Evolutionary conservation across 2,113 vertebrate genomes (phyloP), one percentile per base, ranked within the genome.

Genomic region (Ia io): DNA sequence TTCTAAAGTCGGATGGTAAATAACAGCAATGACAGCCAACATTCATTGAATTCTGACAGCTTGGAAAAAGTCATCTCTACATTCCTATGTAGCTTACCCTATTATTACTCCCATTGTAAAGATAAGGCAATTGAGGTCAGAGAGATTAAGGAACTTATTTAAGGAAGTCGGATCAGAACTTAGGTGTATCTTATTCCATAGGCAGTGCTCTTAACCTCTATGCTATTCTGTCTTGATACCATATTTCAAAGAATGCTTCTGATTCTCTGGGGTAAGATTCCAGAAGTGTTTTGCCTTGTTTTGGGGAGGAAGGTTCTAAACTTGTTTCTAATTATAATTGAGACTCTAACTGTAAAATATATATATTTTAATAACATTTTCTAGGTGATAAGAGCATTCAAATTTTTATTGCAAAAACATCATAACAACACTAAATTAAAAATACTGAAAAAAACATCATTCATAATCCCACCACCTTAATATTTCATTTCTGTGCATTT

Each of bases 331-430:
- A 78, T 71, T 82, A 32, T 53, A 73, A 28, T 42, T 78, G 61
- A 92, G 53, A 51, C n/a, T 6, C 40, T 88, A 70, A 83, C 49
- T 70, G 63, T 91, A 76, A 92, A 71, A 93, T 37, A 42, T 13
- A 20, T 20, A 76, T 40, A 40, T 92, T 44, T 42, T 88, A 77
- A 95, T 35, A 92, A 79, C 3, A 77, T 49, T 91, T 93, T 93
- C n/a, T 70, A 84, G 42, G 56, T 61, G 82, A 67, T 65, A 95
- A 78, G 25, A 74, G 9, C 69, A 96, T 90, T 97, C 59, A 59
- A 63, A 94, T 32, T 93, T 97, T 97, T 97, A 96, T 95, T 97
- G 77, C 95, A 96, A 96, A 95, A 97, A 90, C 73, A 92, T 53
- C 35, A 53, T 91, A 65, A 93, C 16, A 73, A 85, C n/a, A 79